A percentile compares a stretch with the other conserved stretches of the same genome.
Evolutionary conservation across 2,113 vertebrate species (phyloP).

Genomic region (Riparia riparia): DNA sequence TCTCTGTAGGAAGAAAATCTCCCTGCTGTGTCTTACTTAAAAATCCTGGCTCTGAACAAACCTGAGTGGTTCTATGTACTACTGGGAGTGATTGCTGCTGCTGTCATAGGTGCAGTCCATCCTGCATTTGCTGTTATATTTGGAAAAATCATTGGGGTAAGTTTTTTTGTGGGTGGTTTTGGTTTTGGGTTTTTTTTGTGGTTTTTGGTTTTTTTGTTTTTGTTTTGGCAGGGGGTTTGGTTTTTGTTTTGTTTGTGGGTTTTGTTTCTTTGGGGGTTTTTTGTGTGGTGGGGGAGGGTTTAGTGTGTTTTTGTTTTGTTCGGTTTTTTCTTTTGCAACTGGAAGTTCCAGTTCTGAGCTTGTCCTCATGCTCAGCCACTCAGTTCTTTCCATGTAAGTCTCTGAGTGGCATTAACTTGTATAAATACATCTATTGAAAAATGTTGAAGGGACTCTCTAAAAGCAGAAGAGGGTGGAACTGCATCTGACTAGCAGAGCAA

Average conservation of each 20-base stretch:
- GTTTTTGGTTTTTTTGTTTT: accelerated
- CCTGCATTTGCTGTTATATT: conserved; percentile 76
- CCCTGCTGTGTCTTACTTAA: conserved; percentile 62
- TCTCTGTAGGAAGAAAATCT: conserved; percentile 57
- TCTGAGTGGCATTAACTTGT: not conserved
- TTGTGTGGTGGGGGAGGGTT: accelerated
- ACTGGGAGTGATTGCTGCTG: conserved; percentile 69
- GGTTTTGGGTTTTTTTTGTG: accelerated
- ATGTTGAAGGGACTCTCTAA: not conserved
- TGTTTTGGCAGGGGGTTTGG: accelerated
- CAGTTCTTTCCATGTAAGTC: not conserved
- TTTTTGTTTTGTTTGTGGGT: not conserved
- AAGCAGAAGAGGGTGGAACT: not conserved
- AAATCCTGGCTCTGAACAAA: conserved; percentile 78
- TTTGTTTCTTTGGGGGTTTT: not conserved
- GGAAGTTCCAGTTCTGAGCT: not conserved
- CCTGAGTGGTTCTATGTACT: conserved; percentile 74
- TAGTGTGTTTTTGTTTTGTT: not conserved
- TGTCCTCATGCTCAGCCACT: not conserved
- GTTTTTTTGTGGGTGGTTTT: not conserved
- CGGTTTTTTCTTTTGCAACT: not conserved
- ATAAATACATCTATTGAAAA: not conserved
- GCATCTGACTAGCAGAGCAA: not conserved
- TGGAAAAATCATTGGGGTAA: conserved; percentile 80
- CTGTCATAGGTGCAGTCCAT: conserved; percentile 68